A percentile compares a stretch with the other conserved stretches of the same genome.
Conservation (phyloP, 2,113 vertebrate genomes). For the Centropus bengalensis region DNA sequence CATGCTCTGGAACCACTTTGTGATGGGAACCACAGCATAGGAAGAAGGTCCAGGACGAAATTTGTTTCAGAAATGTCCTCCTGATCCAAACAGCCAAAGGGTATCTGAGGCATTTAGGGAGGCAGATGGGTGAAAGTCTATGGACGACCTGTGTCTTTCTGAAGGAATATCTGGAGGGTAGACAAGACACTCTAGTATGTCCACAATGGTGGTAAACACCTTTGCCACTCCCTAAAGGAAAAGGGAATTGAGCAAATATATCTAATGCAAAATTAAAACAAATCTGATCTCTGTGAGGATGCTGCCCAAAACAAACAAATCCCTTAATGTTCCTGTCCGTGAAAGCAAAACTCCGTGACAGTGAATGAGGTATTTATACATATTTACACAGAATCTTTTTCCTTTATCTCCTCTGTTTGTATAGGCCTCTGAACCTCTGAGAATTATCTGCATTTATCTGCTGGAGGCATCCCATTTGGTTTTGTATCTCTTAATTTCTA, state of each 20-base stretch:
- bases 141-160: not conserved
- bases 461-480: conserved; percentile 56
- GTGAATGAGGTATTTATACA: conserved; percentile 50
- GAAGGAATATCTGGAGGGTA: not conserved
- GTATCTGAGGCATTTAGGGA: not conserved
- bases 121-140: not conserved
- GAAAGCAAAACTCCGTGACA: conserved; percentile 55
- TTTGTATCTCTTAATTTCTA: conserved; percentile 62
- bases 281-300: not conserved
- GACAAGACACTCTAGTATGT: not conserved
- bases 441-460: conserved; percentile 61
- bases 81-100: not conserved
- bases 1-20: not conserved
- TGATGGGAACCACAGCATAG: not conserved
- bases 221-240: not conserved
- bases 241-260: not conserved
- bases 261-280: conserved; percentile 25
- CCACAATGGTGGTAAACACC: not conserved
- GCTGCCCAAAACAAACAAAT: conserved; percentile 27
- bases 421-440: conserved; percentile 54
- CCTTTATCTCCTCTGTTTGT: conserved; percentile 73
- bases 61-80: not conserved
- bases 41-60: not conserved
- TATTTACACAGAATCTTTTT: conserved; percentile 47
- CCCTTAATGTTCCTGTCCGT: conserved; percentile 33